These are phyloP conservation scores for Salarias fasciatus DNA, from an alignment of 2,797 vertebrate genomes.

Conservation along the genomic window DNA sequence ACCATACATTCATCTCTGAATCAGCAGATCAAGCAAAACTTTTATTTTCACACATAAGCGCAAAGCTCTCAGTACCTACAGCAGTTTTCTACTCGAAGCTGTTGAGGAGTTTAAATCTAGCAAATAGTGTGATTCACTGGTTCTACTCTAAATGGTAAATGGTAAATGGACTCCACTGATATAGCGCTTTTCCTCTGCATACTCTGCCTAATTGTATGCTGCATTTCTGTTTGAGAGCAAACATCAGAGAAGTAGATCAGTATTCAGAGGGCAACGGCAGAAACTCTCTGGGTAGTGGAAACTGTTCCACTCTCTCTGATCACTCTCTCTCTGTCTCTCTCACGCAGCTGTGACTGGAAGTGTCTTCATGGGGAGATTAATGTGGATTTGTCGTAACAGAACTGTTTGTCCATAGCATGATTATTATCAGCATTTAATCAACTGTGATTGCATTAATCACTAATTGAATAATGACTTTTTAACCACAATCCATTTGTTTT, in stretches of 20 bases:
- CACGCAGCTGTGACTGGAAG: constrained; percentile 48
- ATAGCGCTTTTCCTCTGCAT: too few relatives aligned
- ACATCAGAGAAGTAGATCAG: constrained; percentile 20
- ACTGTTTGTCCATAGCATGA: constrained; percentile 45
- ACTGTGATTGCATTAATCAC: constrained; percentile 47
- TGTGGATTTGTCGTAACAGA: constrained; percentile 40
- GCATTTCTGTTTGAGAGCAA: constrained; percentile 40
- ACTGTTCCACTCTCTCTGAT: too few relatives aligned
- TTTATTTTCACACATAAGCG: constrained; percentile 19
- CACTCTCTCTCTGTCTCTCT: constrained; percentile 35
- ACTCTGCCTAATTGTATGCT: constrained; percentile 31
- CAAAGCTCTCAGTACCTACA: constrained; percentile 18
- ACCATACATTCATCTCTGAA: constrained; percentile 20
- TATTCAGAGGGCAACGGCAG: constrained; percentile 10
- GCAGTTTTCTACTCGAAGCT: constrained; percentile 4
- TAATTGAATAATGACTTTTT: constrained; percentile 50
- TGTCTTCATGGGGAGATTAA: constrained; percentile 47
- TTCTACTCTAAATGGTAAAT: too few relatives aligned
- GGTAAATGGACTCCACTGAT: too few relatives aligned
- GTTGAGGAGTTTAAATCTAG: constrained; percentile 36
- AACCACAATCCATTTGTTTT: constrained; percentile 36
- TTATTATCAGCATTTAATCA: constrained; percentile 65
- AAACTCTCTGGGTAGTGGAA: constrained; percentile 8
- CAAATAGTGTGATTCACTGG: constrained; percentile 34
- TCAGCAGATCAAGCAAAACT: not conserved